Conservation (phyloP, 2,113 vertebrate species). For the Lepus americanus region DNA sequence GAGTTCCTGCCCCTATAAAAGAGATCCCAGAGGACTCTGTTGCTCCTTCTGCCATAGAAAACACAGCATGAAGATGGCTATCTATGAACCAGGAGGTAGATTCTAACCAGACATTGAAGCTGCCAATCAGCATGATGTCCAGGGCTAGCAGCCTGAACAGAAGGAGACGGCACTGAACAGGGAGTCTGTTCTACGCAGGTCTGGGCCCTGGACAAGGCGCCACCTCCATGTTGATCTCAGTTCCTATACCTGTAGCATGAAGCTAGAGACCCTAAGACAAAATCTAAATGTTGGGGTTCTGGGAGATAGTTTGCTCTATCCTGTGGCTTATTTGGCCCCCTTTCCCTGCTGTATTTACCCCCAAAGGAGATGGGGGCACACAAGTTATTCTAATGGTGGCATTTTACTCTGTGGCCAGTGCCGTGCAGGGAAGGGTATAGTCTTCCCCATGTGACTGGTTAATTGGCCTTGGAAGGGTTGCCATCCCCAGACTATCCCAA, state of each 20-base stretch:
- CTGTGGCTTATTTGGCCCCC: not conserved
- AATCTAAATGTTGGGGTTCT: not conserved
- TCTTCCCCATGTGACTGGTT: not conserved
- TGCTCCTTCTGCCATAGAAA: not conserved
- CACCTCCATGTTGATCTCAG: not conserved
- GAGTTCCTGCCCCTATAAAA: too few relatives aligned
- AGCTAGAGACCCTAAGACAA: not conserved
- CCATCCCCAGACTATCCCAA: not conserved
- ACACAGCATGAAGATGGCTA: not conserved
- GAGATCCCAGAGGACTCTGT: too few relatives aligned
- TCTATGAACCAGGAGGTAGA: not conserved
- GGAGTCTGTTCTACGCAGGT: too few relatives aligned
- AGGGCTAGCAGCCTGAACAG: not conserved
- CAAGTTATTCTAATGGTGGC: not conserved
- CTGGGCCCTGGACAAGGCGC: not conserved
- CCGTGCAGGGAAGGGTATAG: too few relatives aligned
- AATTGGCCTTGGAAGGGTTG: not conserved
- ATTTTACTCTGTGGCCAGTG: not conserved
- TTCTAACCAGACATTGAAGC: not conserved
- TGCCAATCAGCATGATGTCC: not conserved
- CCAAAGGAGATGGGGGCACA: accelerated
- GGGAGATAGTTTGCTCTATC: not conserved
- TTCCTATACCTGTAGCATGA: not conserved
- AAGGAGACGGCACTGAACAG: not conserved
- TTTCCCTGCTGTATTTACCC: not conserved